These are phyloP conservation scores for Calidris pugnax DNA, from an alignment of 2,113 vertebrate genomes.

Conservation along the genomic window DNA sequence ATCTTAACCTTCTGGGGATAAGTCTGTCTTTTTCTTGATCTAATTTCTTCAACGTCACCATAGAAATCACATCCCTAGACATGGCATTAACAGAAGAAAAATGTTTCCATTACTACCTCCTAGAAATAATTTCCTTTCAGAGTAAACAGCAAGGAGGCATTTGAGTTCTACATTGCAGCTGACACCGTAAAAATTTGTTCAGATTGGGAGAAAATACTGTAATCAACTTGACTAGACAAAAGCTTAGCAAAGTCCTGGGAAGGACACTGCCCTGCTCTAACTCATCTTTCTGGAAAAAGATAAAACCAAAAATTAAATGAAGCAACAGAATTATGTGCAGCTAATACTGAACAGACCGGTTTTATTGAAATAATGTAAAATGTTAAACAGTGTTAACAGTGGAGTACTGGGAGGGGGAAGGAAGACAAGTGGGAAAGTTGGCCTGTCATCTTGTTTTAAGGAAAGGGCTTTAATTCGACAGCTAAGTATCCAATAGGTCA, in stretches of 20 bases:
- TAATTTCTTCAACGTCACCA: neutral
- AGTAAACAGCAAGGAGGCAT: neutral
- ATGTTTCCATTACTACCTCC: neutral
- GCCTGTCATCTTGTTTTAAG: neutral
- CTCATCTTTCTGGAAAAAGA: neutral
- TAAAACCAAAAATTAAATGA: neutral
- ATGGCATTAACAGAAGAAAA: neutral
- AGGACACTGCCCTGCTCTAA: neutral
- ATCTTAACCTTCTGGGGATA: neutral
- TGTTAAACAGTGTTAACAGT: neutral
- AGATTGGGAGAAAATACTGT: neutral
- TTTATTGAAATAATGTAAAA: neutral
- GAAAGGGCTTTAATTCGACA: neutral
- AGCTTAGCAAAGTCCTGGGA: neutral
- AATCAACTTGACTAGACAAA: neutral
- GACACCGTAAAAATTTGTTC: neutral
- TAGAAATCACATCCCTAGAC: neutral
- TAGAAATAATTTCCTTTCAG: neutral
- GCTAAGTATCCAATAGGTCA: neutral
- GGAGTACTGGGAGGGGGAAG: neutral
- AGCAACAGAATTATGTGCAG: neutral
- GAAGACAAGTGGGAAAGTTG: neutral
- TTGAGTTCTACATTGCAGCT: neutral
- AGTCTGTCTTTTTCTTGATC: neutral
- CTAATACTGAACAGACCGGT: neutral